Evolutionary conservation across 2,797 vertebrate genomes (phyloP), one percentile per base, ranked within the genome.

Genomic region (Alcedo atthis): DNA sequence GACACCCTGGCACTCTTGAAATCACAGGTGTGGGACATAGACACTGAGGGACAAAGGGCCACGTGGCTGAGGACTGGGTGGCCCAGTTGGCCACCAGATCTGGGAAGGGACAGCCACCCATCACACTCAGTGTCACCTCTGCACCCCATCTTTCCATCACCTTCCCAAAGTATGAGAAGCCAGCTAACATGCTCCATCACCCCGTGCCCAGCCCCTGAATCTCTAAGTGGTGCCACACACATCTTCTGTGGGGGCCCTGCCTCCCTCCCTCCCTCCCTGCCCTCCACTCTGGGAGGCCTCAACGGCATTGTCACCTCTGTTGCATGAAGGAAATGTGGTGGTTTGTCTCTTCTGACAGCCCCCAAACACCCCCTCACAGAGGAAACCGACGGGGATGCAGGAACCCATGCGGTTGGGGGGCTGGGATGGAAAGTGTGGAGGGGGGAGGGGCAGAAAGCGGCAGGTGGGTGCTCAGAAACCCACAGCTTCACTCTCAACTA

Each of bases 301-400:
- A 32, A 1, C 1, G 0, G 4, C 3, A 0, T 15, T 22, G 9
- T 7, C n/a, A 11, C 35, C 15, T 20, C 8, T n/a, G 1, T 20
- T 8, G 32, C 58, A 6, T 0, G 1, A 28, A 21, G 55, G 70
- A 32, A 33, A 30, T 0, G 0, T 0, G 3, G 5, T 2, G 0
- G 10, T 18, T 76, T 4, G 12, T 24, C 24, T 12, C 6, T 21
- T 25, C 40, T 1, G 0, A 7, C 20, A n/a, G 26, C 25, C 53
- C 32, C 16, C 3, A 1, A 49, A 24, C 20, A 5, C 3, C 2
- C 3, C 2, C 40, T 53, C 6, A 3, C 20, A 14, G 10, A 45
- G 46, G 57, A 82, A 91, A 51, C 71, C 1, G 2, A 51, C 8
- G 21, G 25, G 43, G 25, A 37, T 2, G 0, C 45, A 20, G 49